phyloP scores from a whole-genome alignment of 2,113 vertebrate genomes.

The Ciconia maguari region DNA sequence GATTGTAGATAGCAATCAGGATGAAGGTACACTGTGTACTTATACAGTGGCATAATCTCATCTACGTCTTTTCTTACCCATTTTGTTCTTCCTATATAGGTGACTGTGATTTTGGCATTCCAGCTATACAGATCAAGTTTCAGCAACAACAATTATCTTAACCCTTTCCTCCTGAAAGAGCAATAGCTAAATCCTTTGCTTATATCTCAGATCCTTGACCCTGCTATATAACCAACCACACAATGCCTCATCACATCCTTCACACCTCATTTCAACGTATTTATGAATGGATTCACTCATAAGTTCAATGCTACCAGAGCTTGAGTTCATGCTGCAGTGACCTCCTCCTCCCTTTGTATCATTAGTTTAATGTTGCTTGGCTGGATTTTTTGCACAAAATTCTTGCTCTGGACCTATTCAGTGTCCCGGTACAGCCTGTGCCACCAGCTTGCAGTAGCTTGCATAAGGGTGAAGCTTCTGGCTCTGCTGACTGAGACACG shows the following conservation, averaged over 20 bases:
- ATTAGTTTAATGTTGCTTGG: not conserved
- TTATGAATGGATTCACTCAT: not conserved
- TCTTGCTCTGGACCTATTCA: not conserved
- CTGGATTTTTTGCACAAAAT: not conserved
- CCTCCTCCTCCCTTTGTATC: not conserved
- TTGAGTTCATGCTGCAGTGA: not conserved
- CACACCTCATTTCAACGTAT: not conserved
- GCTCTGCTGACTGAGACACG: not conserved
- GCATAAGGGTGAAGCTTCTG: not conserved
- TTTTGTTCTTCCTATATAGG: not conserved
- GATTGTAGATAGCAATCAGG: not conserved
- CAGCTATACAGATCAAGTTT: not conserved
- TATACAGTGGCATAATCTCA: not conserved
- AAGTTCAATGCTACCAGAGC: not conserved
- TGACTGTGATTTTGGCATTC: not conserved
- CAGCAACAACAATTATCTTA: not conserved
- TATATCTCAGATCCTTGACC: not conserved
- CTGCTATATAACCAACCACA: not conserved
- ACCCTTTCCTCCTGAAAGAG: not conserved
- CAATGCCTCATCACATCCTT: not conserved
- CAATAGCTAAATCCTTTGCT: not conserved
- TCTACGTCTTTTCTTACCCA: not conserved
- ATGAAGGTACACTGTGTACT: not conserved
- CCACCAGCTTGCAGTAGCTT: not conserved
- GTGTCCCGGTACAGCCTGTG: not conserved